phyloP scores from a whole-genome alignment of 2,888 invertebrate species.

The Monopis laevigella region DNA sequence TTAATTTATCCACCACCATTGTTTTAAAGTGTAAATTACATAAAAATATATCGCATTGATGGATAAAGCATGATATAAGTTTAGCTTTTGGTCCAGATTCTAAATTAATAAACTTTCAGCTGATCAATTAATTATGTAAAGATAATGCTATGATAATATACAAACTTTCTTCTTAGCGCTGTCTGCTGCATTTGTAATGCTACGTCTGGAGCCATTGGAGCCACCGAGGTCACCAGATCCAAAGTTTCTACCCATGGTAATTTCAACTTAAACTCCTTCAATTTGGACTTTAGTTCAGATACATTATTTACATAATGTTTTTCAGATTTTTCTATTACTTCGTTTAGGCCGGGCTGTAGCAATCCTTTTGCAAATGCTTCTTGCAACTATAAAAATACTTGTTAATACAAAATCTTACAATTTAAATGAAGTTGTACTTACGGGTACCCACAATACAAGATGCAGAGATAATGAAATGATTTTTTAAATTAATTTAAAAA shows the following conservation, averaged over 20 bases:
- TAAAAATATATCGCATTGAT: too few relatives aligned
- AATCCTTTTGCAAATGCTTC: slow-evolving; percentile 87
- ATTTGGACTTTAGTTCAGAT: slow-evolving; percentile 74
- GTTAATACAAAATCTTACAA: slow-evolving; percentile 19
- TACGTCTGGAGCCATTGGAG: slow-evolving; percentile 86
- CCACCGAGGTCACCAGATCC: slow-evolving; percentile 79
- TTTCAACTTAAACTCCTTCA: slow-evolving; percentile 74
- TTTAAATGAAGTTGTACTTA: slow-evolving; percentile 3
- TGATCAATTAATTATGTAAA: too few relatives aligned
- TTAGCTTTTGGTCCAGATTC: too few relatives aligned
- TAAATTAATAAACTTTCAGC: too few relatives aligned
- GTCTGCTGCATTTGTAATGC: slow-evolving; percentile 80
- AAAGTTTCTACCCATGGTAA: slow-evolving; percentile 88
- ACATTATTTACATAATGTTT: slow-evolving; percentile 76
- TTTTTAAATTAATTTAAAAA: too few relatives aligned
- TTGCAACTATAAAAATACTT: slow-evolving; percentile 74
- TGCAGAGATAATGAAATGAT: too few relatives aligned
- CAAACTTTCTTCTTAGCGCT: slow-evolving; percentile 72
- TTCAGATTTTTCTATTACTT: slow-evolving; percentile 66
- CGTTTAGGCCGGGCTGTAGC: slow-evolving; percentile 87
- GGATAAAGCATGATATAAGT: too few relatives aligned
- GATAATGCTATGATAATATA: too few relatives aligned
- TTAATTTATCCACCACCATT: too few relatives aligned
- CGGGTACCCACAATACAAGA: too few relatives aligned
- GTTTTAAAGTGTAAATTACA: too few relatives aligned